Evolutionary conservation across 2,888 invertebrate species (phyloP), one percentile per base, ranked within the genome.

Genomic region (Orthosia gothica): DNA sequence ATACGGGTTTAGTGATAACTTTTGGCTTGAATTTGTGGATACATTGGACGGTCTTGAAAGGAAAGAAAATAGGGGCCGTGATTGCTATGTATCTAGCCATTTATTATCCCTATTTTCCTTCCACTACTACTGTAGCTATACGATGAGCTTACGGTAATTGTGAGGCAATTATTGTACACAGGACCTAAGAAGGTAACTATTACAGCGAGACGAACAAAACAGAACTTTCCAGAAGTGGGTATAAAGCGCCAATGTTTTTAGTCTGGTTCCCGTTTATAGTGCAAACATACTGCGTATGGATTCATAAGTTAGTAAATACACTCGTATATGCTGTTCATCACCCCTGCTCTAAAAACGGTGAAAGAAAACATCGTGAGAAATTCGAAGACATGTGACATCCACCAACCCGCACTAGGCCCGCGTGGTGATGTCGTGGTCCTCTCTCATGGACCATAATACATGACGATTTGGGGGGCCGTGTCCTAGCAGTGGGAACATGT

Each of bases 1-100:
- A 59, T 68, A 49, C 47, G 49, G 68, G 23, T 59, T 69, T 58
- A 32, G 57, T 59, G 55, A 74, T 79, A 79, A 68, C 57, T 70
- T 70, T 70, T 68, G 23, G 52, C 47, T 63, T 50, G 18, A 61
- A 54, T 45, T 71, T 66, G 45, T 20, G 50, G 59, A 50, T 20
- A 66, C 45, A 69, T 69, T 64, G 20, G 26, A 20, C 5, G 5
- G 47, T 69, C 18, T 59, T 57, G 9, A 47, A 26, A 58, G n/a
- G 45, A 20, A 62, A 47, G 0, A 7, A 59, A 68, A 50, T 69
- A 16, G n/a, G 9, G 18, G n/a, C 64, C 69, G 63, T 40, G 15
- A 78, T 69, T 80, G 49, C 32, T 49, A 45, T 49, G 26, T 9
- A 79, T 61, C 40, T 5, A 23, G n/a, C 13, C 55, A 57, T 26